Conservation (phyloP, 2,113 vertebrate genomes). For the Phaethon lepturus region DNA sequence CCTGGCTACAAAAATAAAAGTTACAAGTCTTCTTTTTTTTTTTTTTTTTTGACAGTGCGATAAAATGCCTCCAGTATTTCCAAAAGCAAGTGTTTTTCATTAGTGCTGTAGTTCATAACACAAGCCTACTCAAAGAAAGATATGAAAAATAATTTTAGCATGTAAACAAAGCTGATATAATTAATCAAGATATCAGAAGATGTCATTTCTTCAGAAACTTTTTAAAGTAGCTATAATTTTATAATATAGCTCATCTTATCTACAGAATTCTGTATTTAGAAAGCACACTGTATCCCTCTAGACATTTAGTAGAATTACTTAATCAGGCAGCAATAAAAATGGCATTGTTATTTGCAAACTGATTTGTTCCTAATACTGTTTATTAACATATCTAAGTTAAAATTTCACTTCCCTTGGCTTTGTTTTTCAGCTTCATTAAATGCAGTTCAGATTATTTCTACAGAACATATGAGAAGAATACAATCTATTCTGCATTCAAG, state of each 20-base stretch:
- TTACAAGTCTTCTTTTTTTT: too few relatives aligned
- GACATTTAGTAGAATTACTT: background rate
- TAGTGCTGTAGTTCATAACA: background rate
- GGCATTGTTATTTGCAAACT: background rate
- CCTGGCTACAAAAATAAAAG: background rate
- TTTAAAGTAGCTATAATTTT: background rate
- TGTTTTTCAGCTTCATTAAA: background rate
- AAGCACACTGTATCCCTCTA: background rate
- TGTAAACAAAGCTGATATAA: background rate
- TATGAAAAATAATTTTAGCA: background rate
- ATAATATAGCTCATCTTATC: background rate
- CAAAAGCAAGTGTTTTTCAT: background rate
- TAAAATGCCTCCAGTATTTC: background rate
- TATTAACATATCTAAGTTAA: background rate
- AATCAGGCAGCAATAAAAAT: background rate
- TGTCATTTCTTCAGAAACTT: background rate
- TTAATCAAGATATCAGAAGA: background rate
- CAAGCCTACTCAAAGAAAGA: background rate
- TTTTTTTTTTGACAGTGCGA: background rate
- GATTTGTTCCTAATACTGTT: background rate
- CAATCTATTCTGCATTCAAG: background rate
- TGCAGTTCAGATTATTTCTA: background rate
- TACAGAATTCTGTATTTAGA: background rate
- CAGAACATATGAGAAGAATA: background rate
- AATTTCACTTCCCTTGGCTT: background rate